Percentiles rank a stretch among this genome's conserved stretches.
Conservation (phyloP, 2,113 vertebrate genomes). For the Trematomus loennbergii region DNA sequence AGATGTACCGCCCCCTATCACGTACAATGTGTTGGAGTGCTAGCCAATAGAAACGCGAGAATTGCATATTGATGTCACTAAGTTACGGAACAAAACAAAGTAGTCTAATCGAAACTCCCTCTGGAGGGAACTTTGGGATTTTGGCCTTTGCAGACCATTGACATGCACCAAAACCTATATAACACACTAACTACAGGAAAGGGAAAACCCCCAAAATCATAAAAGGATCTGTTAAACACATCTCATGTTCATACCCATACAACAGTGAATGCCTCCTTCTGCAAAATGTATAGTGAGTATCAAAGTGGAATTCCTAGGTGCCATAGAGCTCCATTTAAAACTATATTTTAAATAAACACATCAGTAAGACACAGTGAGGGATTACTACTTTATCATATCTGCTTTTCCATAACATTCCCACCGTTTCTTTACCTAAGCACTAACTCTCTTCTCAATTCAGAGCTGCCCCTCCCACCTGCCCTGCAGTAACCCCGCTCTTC, state of each 20-base stretch:
- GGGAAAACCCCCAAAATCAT: no score
- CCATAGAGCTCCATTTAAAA: not conserved
- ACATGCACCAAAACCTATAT: no score
- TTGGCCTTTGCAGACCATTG: no score
- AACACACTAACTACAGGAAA: no score
- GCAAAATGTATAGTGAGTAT: not conserved
- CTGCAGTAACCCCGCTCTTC: not conserved
- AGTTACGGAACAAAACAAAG: no score
- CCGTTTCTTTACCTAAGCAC: not conserved
- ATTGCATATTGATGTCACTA: no score
- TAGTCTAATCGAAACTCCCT: no score
- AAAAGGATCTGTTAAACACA: not conserved
- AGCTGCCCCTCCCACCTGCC: not conserved
- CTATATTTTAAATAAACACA: no score
- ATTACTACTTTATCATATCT: not conserved
- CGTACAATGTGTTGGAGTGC: no score
- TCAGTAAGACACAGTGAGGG: not conserved
- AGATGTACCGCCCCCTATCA: no score
- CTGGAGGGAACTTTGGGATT: no score
- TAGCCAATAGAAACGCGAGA: no score
- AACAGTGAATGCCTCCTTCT: not conserved
- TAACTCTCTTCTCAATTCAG: not conserved
- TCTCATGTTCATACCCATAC: not conserved
- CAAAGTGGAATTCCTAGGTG: not conserved
- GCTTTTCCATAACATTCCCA: not conserved